Evolutionary conservation across 35 echinoderm and acorn worm genomes (phyloP).

Genomic region (Ptychodera flava): DNA sequence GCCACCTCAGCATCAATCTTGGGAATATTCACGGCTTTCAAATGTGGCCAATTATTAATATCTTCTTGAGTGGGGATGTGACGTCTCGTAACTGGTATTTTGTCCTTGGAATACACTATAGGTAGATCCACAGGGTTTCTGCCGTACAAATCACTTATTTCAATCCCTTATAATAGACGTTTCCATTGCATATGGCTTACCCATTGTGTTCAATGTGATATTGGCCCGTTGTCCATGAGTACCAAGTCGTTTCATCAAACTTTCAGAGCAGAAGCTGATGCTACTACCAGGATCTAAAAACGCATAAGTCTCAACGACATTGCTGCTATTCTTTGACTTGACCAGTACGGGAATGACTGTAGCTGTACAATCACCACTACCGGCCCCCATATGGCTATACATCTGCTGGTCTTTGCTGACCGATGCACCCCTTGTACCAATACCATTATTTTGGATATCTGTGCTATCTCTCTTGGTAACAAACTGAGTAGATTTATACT

Average conservation of each 20-base stretch:
- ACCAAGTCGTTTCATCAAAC: neutral
- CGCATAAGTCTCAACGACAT: conserved; percentile 23
- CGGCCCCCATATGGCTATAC: neutral
- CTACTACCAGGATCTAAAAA: conserved; percentile 18
- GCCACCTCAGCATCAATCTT: too few species aligned
- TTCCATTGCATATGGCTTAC: neutral
- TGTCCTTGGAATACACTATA: conserved; percentile 26
- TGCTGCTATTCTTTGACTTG: conserved; percentile 17
- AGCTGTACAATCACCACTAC: conserved; percentile 34
- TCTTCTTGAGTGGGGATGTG: conserved; percentile 25
- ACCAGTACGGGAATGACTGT: conserved; percentile 31
- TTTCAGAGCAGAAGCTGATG: conserved; percentile 29
- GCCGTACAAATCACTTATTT: conserved; percentile 3
- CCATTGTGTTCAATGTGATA: conserved; percentile 16
- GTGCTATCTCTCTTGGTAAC: too few species aligned
- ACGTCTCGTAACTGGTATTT: conserved; percentile 4
- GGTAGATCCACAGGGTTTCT: conserved; percentile 16
- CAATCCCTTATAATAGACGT: conserved; percentile 2
- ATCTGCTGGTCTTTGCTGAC: too few species aligned
- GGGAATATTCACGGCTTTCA: conserved; percentile 10
- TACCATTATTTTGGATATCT: too few species aligned
- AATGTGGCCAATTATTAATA: conserved; percentile 22
- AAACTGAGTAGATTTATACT: neutral
- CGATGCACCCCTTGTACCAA: too few species aligned
- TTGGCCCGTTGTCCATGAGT: conserved; percentile 2